Percentiles rank a stretch among this genome's conserved stretches.
phyloP scores from a whole-genome alignment of 2,113 vertebrate species.

The Ariopsis seemanni region DNA sequence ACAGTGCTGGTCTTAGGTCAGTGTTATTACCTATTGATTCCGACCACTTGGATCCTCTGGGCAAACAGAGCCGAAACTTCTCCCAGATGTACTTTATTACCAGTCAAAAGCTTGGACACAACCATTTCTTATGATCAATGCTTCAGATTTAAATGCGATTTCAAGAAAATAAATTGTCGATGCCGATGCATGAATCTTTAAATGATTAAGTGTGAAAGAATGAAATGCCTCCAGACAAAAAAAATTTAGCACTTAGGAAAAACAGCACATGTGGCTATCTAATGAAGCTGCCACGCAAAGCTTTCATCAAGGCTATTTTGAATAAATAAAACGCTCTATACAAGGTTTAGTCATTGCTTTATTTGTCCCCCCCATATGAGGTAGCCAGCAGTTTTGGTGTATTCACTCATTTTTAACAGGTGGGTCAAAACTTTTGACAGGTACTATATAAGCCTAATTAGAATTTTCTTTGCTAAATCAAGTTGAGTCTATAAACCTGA shows the following conservation, averaged over 20 bases:
- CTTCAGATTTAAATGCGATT: background rate
- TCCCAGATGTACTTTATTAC: background rate
- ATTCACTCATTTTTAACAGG: background rate
- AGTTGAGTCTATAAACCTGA: background rate
- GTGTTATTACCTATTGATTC: background rate
- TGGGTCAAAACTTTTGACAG: slow-evolving; percentile 6
- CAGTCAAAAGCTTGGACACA: background rate
- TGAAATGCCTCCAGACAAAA: background rate
- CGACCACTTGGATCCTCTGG: background rate
- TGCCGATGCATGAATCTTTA: background rate
- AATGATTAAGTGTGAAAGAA: background rate
- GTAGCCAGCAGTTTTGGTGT: slow-evolving; percentile 7
- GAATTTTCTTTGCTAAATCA: background rate
- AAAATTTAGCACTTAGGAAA: background rate
- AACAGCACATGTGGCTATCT: background rate
- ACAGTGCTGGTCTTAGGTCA: slow-evolving; percentile 15
- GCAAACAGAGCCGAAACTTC: background rate
- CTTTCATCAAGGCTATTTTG: background rate
- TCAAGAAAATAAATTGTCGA: background rate
- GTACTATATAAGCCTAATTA: background rate
- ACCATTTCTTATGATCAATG: background rate
- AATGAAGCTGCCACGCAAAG: background rate
- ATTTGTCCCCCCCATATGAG: background rate
- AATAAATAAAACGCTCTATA: background rate
- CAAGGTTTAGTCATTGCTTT: background rate